phyloP scores from a whole-genome alignment of 2,888 invertebrate genomes.

The Lagria hirta region DNA sequence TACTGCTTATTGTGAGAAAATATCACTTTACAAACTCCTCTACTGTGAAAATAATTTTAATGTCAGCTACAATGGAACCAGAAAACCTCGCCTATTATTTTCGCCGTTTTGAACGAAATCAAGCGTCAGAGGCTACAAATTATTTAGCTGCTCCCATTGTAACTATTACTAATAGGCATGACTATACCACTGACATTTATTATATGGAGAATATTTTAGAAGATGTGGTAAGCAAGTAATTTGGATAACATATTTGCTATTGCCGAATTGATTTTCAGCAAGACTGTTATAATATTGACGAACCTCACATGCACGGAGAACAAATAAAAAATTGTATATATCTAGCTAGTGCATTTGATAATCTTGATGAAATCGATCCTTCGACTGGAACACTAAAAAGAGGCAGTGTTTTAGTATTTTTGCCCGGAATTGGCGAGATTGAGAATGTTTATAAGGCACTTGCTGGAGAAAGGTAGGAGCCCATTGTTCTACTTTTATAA shows the following conservation, averaged over 20 bases:
- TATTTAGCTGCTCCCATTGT: conserved; percentile 60
- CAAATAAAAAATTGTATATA: conserved; percentile 47
- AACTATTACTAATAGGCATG: conserved; percentile 57
- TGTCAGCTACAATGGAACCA: conserved; percentile 92
- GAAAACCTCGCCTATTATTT: conserved; percentile 70
- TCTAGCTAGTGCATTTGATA: conserved; percentile 61
- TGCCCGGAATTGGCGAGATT: conserved; percentile 87
- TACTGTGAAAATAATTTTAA: conserved; percentile 73
- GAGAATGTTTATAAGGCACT: conserved; percentile 62
- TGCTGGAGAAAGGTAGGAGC: conserved; percentile 18
- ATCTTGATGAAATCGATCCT: conserved; percentile 59
- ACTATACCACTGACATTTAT: conserved; percentile 62
- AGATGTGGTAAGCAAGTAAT: conserved; percentile 5
- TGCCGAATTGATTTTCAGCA: conserved; percentile 6
- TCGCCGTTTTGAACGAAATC: conserved; percentile 47
- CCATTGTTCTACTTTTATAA: too few relatives aligned
- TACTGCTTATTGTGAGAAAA: conserved; percentile 78
- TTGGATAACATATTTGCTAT: conserved; percentile 2
- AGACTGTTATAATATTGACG: conserved; percentile 57
- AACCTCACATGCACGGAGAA: conserved; percentile 55
- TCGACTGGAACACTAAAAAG: conserved; percentile 34
- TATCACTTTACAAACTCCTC: conserved; percentile 69
- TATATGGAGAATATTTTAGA: too few relatives aligned
- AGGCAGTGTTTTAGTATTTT: conserved; percentile 80
- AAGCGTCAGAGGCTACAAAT: conserved; percentile 40